Evolutionary conservation across 1,140 invertebrate genomes (phyloP).

Genomic region (Drosophila quadrilineata): DNA sequence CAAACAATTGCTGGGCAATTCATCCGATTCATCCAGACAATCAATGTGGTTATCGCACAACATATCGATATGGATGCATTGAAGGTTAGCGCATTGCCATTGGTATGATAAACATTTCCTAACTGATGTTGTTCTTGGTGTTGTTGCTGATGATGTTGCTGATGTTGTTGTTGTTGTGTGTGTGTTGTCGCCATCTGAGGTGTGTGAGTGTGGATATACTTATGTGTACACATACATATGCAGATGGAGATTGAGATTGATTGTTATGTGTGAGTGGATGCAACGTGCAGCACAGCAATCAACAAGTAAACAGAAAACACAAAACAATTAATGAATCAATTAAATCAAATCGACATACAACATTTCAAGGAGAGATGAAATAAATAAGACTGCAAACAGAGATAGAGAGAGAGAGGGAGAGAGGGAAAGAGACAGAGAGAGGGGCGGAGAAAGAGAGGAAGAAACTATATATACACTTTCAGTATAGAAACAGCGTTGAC

Average conservation of each 20-base stretch:
- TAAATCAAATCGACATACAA: conserved; percentile 14
- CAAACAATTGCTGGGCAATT: conserved; percentile 69
- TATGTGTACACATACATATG: not conserved
- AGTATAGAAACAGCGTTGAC: not conserved
- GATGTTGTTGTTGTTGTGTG: conserved; percentile 10
- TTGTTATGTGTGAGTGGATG: conserved; percentile 16
- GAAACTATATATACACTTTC: not conserved
- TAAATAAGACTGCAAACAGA: not conserved
- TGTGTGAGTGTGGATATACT: conserved; percentile 11
- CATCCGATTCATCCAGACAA: conserved; percentile 88
- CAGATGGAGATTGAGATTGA: conserved; percentile 1
- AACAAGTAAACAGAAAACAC: conserved; percentile 21
- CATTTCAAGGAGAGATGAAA: not conserved
- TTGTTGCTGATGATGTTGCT: not conserved
- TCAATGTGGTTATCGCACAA: conserved; percentile 86
- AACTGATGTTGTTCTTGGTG: not conserved
- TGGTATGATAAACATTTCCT: conserved; percentile 50
- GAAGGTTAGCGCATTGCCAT: conserved; percentile 81
- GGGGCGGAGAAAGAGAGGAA: not conserved
- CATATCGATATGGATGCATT: conserved; percentile 76
- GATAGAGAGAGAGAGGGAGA: not conserved
- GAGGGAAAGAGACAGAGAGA: not conserved
- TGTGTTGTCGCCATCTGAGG: conserved; percentile 14
- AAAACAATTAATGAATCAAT: conserved; percentile 38
- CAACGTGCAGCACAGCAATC: conserved; percentile 28